Conservation (phyloP, 2,113 vertebrate genomes). For the Apodemus sylvaticus region DNA sequence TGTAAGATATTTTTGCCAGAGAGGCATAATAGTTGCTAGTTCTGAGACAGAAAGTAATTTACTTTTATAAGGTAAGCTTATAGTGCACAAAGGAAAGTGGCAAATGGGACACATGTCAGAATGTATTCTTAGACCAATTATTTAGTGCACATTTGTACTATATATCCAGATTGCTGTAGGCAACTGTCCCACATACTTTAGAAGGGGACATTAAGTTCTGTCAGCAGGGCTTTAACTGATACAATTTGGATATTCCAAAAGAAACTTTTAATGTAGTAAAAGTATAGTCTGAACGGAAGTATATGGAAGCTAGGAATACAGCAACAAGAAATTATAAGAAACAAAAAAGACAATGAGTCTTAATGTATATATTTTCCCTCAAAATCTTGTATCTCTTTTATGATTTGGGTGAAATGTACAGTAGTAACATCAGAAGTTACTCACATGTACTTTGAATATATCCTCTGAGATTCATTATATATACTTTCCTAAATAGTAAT, state of each 20-base stretch:
- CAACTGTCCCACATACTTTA: background rate
- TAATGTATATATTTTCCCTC: background rate
- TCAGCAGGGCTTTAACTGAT: background rate
- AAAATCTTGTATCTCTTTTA: background rate
- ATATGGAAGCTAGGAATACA: background rate
- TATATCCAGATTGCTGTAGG: background rate
- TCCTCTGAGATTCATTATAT: background rate
- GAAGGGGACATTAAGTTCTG: background rate
- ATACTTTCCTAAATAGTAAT: background rate
- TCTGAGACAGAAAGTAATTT: background rate
- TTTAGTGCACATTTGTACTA: background rate
- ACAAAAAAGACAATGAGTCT: background rate
- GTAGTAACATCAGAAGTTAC: background rate
- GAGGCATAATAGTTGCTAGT: background rate
- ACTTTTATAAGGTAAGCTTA: background rate
- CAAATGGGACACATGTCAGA: background rate
- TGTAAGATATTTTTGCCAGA: background rate
- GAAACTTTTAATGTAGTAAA: background rate
- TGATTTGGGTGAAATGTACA: background rate
- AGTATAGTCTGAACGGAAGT: background rate
- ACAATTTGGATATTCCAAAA: background rate
- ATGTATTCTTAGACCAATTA: background rate
- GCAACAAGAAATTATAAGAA: background rate
- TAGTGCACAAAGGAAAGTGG: background rate
- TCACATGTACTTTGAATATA: accelerated